A percentile compares a stretch with the other conserved stretches of the same genome.
Evolutionary conservation across 2,113 vertebrate species (phyloP).

Genomic region (Mohoua ochrocephala): DNA sequence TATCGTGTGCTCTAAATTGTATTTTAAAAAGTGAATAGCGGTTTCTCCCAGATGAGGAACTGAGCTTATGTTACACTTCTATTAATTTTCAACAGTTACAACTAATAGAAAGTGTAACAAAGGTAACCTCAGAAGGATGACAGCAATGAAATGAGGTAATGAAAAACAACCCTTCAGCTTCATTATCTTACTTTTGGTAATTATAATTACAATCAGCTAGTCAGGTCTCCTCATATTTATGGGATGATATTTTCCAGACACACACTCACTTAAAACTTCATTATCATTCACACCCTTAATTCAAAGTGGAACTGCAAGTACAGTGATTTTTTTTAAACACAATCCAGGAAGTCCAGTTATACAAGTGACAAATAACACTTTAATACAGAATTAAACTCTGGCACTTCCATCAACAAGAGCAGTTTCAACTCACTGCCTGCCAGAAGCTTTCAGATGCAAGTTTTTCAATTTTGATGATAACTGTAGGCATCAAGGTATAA

Average conservation of each 20-base stretch:
- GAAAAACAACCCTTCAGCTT: neutral
- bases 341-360: neutral
- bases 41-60: neutral
- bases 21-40: neutral
- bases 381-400: neutral
- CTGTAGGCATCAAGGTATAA: neutral
- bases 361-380: neutral
- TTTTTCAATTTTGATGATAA: neutral
- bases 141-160: neutral
- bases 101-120: neutral
- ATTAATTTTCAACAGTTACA: constrained; percentile 9
- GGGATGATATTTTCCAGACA: neutral
- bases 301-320: neutral
- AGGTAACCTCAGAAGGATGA: neutral
- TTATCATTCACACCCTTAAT: neutral
- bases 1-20: neutral
- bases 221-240: neutral
- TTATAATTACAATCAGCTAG: neutral
- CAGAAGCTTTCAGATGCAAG: neutral
- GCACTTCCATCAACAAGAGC: neutral
- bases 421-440: neutral
- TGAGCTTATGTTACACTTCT: neutral
- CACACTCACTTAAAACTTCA: neutral
- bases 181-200: constrained; percentile 18
- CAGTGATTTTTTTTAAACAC: neutral